Percentiles rank a stretch among this genome's conserved stretches.
Evolutionary conservation across 92 coral and sea anemone genomes (phyloP).

Genomic region (Zoanthus solanderi): DNA sequence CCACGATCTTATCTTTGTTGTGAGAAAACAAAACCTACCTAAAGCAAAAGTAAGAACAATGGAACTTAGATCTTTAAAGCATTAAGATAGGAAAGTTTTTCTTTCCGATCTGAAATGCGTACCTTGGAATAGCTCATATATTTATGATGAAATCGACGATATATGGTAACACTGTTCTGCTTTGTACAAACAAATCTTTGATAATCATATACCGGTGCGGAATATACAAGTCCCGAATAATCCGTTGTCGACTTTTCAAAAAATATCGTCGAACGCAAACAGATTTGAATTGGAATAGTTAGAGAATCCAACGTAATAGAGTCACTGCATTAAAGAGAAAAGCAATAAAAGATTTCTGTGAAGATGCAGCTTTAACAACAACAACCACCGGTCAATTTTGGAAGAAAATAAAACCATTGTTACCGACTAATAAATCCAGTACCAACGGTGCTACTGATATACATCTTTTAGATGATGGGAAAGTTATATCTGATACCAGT

Average conservation of each 20-base stretch:
- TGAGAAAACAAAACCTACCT: slow-evolving; percentile 68
- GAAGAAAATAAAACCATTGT: slow-evolving; percentile 65
- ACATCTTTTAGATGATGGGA: slow-evolving; percentile 62
- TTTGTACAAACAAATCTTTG: slow-evolving; percentile 55
- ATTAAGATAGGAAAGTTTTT: slow-evolving; percentile 32
- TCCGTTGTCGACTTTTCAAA: slow-evolving; percentile 62
- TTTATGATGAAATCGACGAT: slow-evolving; percentile 57
- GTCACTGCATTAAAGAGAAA: slow-evolving; percentile 64
- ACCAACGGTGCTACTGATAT: slow-evolving; percentile 44
- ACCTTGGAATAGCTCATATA: slow-evolving; percentile 71
- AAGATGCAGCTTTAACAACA: slow-evolving; percentile 46
- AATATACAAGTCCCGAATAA: slow-evolving; percentile 45
- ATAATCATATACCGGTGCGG: slow-evolving; percentile 47
- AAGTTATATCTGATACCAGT: slow-evolving; percentile 51
- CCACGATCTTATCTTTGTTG: slow-evolving; percentile 61
- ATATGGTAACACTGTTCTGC: slow-evolving; percentile 65
- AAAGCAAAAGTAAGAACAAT: slow-evolving; percentile 66
- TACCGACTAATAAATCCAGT: slow-evolving; percentile 57
- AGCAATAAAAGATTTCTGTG: slow-evolving; percentile 61
- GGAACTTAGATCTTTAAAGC: slow-evolving; percentile 67
- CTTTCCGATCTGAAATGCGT: slow-evolving; percentile 4
- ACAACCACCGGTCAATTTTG: slow-evolving; percentile 54
- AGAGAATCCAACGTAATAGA: slow-evolving; percentile 61
- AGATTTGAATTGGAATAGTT: slow-evolving; percentile 56
- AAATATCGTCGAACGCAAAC: slow-evolving; percentile 56